Evolutionary conservation across 2,888 invertebrate genomes (phyloP).

Genomic region (Willowsia nigromaculata): DNA sequence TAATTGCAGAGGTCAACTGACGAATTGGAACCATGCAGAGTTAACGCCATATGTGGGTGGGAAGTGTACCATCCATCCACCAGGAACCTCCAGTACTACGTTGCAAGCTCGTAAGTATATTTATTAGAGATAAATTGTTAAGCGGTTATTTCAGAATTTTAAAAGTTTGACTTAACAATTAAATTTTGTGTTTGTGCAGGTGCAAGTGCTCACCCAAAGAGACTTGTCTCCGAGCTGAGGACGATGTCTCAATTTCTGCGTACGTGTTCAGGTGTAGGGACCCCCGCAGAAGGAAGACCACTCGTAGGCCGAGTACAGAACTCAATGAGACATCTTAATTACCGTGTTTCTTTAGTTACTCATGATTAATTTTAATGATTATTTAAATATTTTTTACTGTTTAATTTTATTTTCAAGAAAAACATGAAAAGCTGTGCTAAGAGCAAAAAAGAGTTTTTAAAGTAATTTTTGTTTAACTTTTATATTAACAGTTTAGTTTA

Average conservation of each 20-base stretch:
- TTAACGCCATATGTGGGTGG: conserved; percentile 84
- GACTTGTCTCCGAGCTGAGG: conserved; percentile 82
- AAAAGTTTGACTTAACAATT: too few relatives aligned
- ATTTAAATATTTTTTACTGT: background rate
- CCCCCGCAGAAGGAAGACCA: conserved; percentile 66
- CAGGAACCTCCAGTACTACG: conserved; percentile 82
- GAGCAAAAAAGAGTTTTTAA: too few relatives aligned
- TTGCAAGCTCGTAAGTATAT: conserved; percentile 84
- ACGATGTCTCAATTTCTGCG: conserved; percentile 84
- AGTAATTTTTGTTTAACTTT: too few relatives aligned
- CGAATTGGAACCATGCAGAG: conserved; percentile 79
- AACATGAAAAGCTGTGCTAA: background rate
- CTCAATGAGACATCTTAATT: conserved; percentile 65
- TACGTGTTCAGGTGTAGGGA: conserved; percentile 83
- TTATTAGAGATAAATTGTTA: background rate
- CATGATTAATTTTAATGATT: background rate
- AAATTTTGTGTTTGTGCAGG: conserved; percentile 80
- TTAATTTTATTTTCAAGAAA: too few relatives aligned
- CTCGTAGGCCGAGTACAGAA: conserved; percentile 58
- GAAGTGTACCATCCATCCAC: conserved; percentile 83
- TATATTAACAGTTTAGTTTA: too few relatives aligned
- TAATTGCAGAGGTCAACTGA: conserved; percentile 34
- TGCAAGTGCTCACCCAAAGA: conserved; percentile 82
- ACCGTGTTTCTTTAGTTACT: conserved; percentile 33
- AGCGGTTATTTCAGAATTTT: too few relatives aligned